Evolutionary conservation across 2,113 vertebrate genomes (phyloP).

Genomic region (Grallaria varia): DNA sequence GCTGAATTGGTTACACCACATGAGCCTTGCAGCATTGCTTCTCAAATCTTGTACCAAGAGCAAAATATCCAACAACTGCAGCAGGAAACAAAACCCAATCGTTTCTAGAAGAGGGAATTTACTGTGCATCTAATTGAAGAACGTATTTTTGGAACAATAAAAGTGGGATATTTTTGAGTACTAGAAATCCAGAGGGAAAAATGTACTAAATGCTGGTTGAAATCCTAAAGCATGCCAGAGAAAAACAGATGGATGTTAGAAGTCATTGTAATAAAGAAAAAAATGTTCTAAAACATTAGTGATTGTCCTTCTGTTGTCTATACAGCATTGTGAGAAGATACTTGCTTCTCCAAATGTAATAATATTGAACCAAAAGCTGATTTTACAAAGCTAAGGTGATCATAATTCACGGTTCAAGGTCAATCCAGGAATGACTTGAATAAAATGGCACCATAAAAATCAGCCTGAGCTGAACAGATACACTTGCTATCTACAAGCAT

Average conservation of each 20-base stretch:
- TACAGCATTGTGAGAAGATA: background rate
- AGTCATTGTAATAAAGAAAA: constrained; percentile 22
- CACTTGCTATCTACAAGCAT: background rate
- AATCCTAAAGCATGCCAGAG: constrained; percentile 1
- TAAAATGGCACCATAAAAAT: background rate
- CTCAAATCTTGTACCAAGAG: background rate
- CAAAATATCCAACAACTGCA: background rate
- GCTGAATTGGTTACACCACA: background rate
- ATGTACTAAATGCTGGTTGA: background rate
- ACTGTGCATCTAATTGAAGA: constrained; percentile 1
- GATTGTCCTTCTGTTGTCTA: background rate
- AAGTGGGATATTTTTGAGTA: background rate
- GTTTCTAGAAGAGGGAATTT: background rate
- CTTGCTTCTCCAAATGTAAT: background rate
- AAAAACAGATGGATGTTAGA: constrained; percentile 40
- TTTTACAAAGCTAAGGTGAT: background rate
- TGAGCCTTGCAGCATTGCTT: background rate
- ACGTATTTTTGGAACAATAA: constrained; percentile 20
- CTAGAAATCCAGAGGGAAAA: constrained; percentile 11
- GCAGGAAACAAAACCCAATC: background rate
- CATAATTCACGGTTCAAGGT: background rate
- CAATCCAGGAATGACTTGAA: background rate
- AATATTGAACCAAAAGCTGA: constrained; percentile 5
- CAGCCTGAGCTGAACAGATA: background rate
- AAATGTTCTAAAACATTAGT: background rate